Evolutionary conservation across 2,888 invertebrate species (phyloP).

Genomic region (Thelaira solivaga): DNA sequence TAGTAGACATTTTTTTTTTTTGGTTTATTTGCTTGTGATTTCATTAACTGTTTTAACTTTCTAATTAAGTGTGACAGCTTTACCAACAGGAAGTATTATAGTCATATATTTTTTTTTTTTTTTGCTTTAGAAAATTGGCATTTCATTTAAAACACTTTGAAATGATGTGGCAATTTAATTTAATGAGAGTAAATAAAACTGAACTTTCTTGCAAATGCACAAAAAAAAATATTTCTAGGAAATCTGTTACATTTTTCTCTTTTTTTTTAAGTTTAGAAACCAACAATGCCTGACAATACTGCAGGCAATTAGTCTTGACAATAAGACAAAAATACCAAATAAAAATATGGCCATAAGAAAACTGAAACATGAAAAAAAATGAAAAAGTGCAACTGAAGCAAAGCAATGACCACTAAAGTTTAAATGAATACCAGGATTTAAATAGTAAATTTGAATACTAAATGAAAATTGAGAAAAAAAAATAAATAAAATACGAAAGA

Average conservation of each 20-base stretch:
- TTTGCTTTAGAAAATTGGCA: neutral
- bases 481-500: slow-evolving; percentile 12
- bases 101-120: neutral
- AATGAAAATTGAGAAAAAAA: too few species aligned
- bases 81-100: neutral
- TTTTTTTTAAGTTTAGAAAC: neutral
- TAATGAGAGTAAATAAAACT: slow-evolving; percentile 40
- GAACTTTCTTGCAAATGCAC: neutral
- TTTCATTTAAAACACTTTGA: slow-evolving; percentile 8
- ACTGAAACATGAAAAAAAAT: neutral
- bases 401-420: slow-evolving; percentile 44
- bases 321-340: slow-evolving; percentile 44
- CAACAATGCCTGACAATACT: slow-evolving; percentile 35
- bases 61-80: slow-evolving; percentile 20
- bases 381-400: neutral
- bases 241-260: slow-evolving; percentile 21
- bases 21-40: slow-evolving; percentile 11
- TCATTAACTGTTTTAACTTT: neutral
- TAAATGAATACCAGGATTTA: slow-evolving; percentile 49
- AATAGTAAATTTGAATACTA: slow-evolving; percentile 27
- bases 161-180: slow-evolving; percentile 26
- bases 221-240: slow-evolving; percentile 37
- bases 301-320: slow-evolving; percentile 51
- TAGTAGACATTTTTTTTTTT: too few species aligned
- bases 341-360: slow-evolving; percentile 40